Percentiles rank a stretch among this genome's conserved stretches.
Conservation (phyloP, 2,113 vertebrate genomes). For the Apteryx mantelli region DNA sequence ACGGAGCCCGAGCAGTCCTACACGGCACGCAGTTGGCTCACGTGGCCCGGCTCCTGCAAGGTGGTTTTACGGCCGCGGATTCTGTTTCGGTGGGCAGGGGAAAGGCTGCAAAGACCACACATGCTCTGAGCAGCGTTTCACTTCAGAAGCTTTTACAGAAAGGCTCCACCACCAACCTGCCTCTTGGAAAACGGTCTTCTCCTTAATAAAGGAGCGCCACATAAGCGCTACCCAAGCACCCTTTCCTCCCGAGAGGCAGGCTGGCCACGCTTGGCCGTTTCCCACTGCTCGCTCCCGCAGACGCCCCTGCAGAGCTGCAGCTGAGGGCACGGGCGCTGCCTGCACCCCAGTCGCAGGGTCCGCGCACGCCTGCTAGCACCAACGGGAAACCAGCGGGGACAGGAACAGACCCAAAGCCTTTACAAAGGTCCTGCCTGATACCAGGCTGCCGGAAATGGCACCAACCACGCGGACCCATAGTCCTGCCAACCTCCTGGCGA, state of each 20-base stretch:
- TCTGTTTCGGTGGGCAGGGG: neutral
- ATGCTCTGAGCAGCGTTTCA: neutral
- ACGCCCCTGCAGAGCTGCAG: too few relatives aligned
- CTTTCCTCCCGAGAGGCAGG: neutral
- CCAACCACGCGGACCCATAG: too few relatives aligned
- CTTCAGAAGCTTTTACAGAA: neutral
- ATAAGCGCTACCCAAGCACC: accelerated
- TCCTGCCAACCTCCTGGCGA: neutral
- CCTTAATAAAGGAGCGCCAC: neutral
- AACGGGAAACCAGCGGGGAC: too few relatives aligned
- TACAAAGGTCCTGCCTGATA: too few relatives aligned
- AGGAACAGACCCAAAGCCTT: too few relatives aligned
- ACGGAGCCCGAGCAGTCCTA: too few relatives aligned
- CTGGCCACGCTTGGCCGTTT: neutral
- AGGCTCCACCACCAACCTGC: neutral
- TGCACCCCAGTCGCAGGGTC: too few relatives aligned
- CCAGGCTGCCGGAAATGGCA: too few relatives aligned
- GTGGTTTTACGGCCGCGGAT: neutral
- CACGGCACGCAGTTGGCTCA: neutral
- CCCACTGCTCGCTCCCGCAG: neutral
- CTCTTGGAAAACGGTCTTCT: neutral
- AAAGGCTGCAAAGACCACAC: neutral
- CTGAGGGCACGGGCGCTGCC: too few relatives aligned
- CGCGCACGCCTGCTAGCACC: too few relatives aligned
- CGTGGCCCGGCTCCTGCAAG: neutral